A percentile compares a stretch with the other conserved stretches of the same genome.
These are phyloP conservation scores for Chelonus insularis DNA, from an alignment of 1,140 invertebrate genomes.

Conservation along the genomic window DNA sequence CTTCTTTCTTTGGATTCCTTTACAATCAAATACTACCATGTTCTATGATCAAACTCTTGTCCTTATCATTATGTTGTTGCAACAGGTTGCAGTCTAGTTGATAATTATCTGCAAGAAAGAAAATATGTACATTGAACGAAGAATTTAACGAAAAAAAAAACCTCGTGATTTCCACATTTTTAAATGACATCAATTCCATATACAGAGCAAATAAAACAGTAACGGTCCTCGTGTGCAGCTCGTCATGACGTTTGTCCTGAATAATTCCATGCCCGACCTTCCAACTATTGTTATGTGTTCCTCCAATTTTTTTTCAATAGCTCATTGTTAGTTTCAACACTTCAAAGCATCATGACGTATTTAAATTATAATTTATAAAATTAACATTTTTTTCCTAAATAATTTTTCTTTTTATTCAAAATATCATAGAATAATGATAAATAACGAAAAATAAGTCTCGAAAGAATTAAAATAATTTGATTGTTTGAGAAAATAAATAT, in stretches of 20 bases:
- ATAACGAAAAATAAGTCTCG: no score
- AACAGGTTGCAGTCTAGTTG: no score
- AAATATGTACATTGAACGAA: no score
- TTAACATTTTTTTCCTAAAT: no score
- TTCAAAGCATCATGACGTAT: background rate
- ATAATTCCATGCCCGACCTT: constrained; percentile 23
- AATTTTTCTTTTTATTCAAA: no score
- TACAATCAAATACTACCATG: background rate
- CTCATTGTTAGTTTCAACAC: background rate
- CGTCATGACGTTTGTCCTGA: constrained; percentile 25
- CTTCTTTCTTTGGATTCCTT: background rate
- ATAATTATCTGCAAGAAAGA: no score
- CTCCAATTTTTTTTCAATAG: background rate
- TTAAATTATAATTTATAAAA: no score
- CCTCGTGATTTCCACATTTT: constrained; percentile 13
- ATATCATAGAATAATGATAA: no score
- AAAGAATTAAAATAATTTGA: background rate
- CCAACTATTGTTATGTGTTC: no score
- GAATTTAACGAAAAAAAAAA: no score
- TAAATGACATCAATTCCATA: constrained; percentile 19
- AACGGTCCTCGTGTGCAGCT: background rate
- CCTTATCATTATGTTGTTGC: no score
- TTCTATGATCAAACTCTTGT: background rate
- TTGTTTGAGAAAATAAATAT: background rate
- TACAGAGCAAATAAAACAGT: constrained; percentile 11